These are phyloP conservation scores for Exephanes ischioxanthus DNA, from an alignment of 2,888 invertebrate genomes.

Conservation along the genomic window DNA sequence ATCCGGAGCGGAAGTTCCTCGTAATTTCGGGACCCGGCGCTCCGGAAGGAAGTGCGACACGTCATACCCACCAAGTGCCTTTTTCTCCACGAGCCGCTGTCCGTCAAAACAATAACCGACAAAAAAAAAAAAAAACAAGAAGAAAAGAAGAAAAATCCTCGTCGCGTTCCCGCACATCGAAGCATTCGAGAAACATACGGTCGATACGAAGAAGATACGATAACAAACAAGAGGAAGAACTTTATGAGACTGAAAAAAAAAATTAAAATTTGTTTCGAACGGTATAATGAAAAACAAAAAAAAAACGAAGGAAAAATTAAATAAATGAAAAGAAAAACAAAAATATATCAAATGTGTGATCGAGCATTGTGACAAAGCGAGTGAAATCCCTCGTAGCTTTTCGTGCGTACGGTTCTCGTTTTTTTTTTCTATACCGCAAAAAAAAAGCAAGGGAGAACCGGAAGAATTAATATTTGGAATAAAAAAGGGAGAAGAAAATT, in stretches of 20 bases:
- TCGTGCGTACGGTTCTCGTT: constrained; percentile 79
- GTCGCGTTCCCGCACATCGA: constrained; percentile 30
- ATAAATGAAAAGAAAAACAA: constrained; percentile 47
- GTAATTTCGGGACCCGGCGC: neutral
- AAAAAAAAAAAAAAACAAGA: neutral
- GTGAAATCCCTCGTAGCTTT: constrained; percentile 80
- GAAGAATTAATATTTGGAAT: constrained; percentile 10
- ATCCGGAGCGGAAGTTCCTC: constrained; percentile 11
- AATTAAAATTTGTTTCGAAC: constrained; percentile 70
- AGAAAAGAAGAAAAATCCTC: constrained; percentile 20
- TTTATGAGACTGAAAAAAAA: constrained; percentile 83
- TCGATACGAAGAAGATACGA: constrained; percentile 25
- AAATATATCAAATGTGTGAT: constrained; percentile 24
- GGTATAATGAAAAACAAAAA: constrained; percentile 50
- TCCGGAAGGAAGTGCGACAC: constrained; percentile 7
- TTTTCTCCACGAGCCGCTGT: neutral
- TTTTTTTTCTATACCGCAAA: constrained; percentile 56
- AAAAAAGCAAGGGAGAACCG: constrained; percentile 28
- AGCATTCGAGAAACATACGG: constrained; percentile 9
- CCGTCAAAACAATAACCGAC: neutral
- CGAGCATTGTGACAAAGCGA: constrained; percentile 80
- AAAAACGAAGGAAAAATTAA: constrained; percentile 3
- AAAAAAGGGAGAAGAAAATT: constrained; percentile 24
- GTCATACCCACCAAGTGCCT: constrained; percentile 20
- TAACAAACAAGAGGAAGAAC: constrained; percentile 72